Percentiles rank a stretch among this genome's conserved stretches.
Evolutionary conservation across 2,797 vertebrate genomes (phyloP).

Genomic region (Sandelia bainsii): DNA sequence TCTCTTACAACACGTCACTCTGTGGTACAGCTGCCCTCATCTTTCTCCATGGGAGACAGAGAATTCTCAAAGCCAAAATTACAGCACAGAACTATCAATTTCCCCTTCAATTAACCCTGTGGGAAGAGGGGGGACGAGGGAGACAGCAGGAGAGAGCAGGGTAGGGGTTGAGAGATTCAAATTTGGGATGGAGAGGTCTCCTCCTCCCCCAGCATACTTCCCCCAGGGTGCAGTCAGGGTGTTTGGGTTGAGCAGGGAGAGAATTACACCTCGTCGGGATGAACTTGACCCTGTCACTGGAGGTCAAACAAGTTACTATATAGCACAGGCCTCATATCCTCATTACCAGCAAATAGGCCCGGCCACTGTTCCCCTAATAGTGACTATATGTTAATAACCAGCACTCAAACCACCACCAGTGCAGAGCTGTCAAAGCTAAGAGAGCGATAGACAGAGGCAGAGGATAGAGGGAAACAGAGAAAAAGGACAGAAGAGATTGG

Average conservation of each 20-base stretch:
- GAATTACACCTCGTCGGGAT: constrained; percentile 66
- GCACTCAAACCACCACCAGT: constrained; percentile 33
- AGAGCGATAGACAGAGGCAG: constrained; percentile 37
- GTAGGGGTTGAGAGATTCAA: constrained; percentile 65
- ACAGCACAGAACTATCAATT: constrained; percentile 83
- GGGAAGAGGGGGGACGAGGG: constrained; percentile 63
- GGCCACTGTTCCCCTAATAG: constrained; percentile 47
- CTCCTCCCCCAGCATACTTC: neutral
- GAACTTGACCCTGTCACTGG: constrained; percentile 70
- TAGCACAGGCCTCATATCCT: constrained; percentile 46
- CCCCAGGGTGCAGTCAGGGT: constrained; percentile 50
- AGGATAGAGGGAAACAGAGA: constrained; percentile 31
- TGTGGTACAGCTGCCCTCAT: constrained; percentile 62
- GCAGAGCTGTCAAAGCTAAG: constrained; percentile 46
- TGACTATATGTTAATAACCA: constrained; percentile 67
- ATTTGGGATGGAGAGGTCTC: constrained; percentile 67
- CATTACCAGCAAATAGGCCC: constrained; percentile 69
- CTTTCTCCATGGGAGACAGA: constrained; percentile 69
- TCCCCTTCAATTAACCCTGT: constrained; percentile 84
- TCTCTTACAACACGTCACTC: constrained; percentile 35
- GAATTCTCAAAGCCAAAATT: constrained; percentile 83
- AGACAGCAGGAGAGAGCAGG: constrained; percentile 36
- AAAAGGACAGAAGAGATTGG: constrained; percentile 14
- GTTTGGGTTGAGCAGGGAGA: constrained; percentile 54
- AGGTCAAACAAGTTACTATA: constrained; percentile 75